Evolutionary conservation across 2,797 vertebrate genomes (phyloP), one percentile per base, ranked within the genome.

Genomic region (Muraenolepis orangiensis): DNA sequence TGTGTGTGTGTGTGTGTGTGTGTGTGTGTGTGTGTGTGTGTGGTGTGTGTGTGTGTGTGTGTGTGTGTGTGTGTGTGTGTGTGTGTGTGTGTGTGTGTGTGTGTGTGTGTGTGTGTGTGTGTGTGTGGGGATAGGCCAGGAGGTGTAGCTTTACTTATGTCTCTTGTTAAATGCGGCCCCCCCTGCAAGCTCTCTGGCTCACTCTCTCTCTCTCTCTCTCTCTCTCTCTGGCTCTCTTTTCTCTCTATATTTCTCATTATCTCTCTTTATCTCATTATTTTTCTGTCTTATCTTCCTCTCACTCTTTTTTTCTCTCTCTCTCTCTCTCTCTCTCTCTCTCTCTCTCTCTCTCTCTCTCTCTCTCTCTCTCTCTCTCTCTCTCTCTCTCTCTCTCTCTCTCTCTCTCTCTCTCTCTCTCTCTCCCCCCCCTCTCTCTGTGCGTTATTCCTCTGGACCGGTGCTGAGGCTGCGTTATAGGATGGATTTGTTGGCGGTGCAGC

Each of bases 391-490:
- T 42, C 26, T 66, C 66, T 64, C 36, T 72, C 16, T 38, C 16
- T 1, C 0, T 34, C 2, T 69, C 46, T 80, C 67, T 42, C 72
- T 70, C 64, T 68, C 70, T 31, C 13, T 0, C 66, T 23, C 40
- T 26, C 26, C 2, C 42, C 40, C 36, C 32, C 32, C 32, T 34
- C 32, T 34, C 32, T 34, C 32, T 3, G 3, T 3, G 32, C 32
- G 73, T 40, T 74, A 31, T 57, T 46, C 34, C 66, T 38, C 28
- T 0, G 0, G 75, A 57, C 20, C 0, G 34, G 14, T 36, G 67
- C 76, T 72, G 80, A 82, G 72, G 75, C 70, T 14, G 29, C 71
- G 4, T 75, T 78, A 72, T 78, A 40, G 13, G 72, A 74, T 31
- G 46, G 40, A 72, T 80, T 75, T 64, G n/a, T 14, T 12, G 14